Conservation (phyloP, 2,113 vertebrate species). For the Amazona guildingii region DNA sequence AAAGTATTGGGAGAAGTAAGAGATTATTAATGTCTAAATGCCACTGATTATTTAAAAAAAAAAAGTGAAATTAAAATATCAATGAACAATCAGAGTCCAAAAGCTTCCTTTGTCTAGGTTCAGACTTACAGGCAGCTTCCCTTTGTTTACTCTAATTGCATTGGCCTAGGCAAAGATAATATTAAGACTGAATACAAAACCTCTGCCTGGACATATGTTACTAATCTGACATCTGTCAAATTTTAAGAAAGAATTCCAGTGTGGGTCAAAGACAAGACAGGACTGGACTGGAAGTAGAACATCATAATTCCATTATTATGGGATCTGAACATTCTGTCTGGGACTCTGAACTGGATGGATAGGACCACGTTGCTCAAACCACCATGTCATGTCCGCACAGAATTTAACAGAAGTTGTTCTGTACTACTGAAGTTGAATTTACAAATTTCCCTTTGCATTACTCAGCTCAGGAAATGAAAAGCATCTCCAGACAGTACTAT, state of each 20-base stretch:
- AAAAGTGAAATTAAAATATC: background rate
- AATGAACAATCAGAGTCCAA: background rate
- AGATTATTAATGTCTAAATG: background rate
- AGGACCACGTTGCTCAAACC: background rate
- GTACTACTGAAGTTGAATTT: background rate
- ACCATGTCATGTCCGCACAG: fast-evolving
- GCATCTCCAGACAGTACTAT: background rate
- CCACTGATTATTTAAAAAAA: background rate
- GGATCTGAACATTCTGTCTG: background rate
- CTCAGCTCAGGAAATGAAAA: background rate
- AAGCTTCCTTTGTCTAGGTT: background rate
- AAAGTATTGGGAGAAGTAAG: background rate
- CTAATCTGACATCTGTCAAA: background rate
- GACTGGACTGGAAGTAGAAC: background rate
- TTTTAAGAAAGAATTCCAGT: background rate
- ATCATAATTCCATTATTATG: background rate
- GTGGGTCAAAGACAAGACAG: background rate
- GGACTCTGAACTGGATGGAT: background rate
- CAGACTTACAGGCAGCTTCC: background rate
- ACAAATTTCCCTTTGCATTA: background rate
- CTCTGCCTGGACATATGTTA: background rate
- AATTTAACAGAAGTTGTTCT: background rate
- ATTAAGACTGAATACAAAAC: background rate
- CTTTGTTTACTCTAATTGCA: background rate
- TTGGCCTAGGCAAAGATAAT: background rate